Base-by-base conservation (phyloP, 2,113 vertebrate species). In the Apistogramma diplotaenia region DNA sequence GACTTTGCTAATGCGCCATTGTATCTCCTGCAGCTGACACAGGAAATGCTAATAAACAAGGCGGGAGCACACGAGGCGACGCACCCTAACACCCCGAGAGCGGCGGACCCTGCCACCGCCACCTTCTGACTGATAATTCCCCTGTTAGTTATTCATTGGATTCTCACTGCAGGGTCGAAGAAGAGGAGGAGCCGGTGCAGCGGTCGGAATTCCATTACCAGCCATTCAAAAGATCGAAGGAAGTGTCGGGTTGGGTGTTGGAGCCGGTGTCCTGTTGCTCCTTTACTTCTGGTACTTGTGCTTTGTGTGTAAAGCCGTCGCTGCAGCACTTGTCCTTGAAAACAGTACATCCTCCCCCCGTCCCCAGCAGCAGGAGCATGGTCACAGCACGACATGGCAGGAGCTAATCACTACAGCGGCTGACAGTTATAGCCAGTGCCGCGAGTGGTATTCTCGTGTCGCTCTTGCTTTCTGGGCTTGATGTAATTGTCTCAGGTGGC, bases 131-230 rank as follows among this genome's bases (percentile, higher is more conserved):
- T 82, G 93, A 93, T 91, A 91, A 92, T 91, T 90, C 88, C 89
- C 87, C 83, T 86, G 93, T 89, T 92, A 87, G 89, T 90, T 90
- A 94, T 93, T 94, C 87, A 92, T 93, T 91, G 91, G 77, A 82
- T 90, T 91, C 92, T 75, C 81, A 53, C 86, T 79, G 84, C 71
- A 43, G 79, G 78, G 82, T 90, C 46, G 13, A 79, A 53, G 67
- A 82, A 31, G 59, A 25, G 25, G 25, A 51, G 65, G 65, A 70
- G 65, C 46, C 12, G 65, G 3, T 70, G 25, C 29, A 56, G 61
- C 18, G 71, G 74, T 82, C 40, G 18, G 84, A 81, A 84, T 90
- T 79, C 70, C 90, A 92, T 94, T 89, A 91, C 82, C 90, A 87
- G 84, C 77, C 82, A 43, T 83, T 92, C 84, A 88, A 84, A 89